Conservation (phyloP, 2,888 invertebrate genomes). For the Brachyptera risi region DNA sequence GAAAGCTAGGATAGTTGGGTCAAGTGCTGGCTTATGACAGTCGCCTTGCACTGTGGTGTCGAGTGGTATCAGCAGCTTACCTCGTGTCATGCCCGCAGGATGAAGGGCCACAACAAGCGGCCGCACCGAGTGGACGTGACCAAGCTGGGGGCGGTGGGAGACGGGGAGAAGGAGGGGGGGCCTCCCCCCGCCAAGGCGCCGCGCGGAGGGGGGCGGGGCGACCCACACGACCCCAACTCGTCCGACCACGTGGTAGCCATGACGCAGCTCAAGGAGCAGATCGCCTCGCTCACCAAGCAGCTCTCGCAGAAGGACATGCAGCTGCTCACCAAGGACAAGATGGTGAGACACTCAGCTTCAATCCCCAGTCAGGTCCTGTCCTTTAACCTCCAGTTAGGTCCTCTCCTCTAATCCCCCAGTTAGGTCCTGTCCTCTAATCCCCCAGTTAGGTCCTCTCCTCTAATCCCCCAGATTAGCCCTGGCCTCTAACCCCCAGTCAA, state of each 20-base stretch:
- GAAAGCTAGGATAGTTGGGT: too few relatives aligned
- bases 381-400: too few relatives aligned
- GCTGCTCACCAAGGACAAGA: slow-evolving; percentile 83
- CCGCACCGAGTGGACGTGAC: slow-evolving; percentile 65
- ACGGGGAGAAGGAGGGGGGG: slow-evolving; percentile 38
- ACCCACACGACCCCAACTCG: slow-evolving; percentile 69
- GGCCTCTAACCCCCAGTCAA: too few relatives aligned
- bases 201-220: slow-evolving; percentile 40
- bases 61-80: not conserved
- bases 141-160: slow-evolving; percentile 52
- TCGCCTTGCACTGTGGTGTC: too few relatives aligned
- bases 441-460: too few relatives aligned
- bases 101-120: slow-evolving; percentile 65
- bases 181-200: slow-evolving; percentile 46
- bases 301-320: slow-evolving; percentile 79
- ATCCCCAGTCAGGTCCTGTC: too few relatives aligned
- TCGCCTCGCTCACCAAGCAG: slow-evolving; percentile 86
- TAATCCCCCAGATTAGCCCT: too few relatives aligned
- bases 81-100: slow-evolving; percentile 45
- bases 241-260: slow-evolving; percentile 92
- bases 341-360: slow-evolving; percentile 64
- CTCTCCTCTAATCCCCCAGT: too few relatives aligned
- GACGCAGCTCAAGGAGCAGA: slow-evolving; percentile 91
- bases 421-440: too few relatives aligned
- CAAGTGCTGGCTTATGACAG: too few relatives aligned